Base-by-base conservation (phyloP, 2,888 invertebrate species). In the Cenopis cana region DNA sequence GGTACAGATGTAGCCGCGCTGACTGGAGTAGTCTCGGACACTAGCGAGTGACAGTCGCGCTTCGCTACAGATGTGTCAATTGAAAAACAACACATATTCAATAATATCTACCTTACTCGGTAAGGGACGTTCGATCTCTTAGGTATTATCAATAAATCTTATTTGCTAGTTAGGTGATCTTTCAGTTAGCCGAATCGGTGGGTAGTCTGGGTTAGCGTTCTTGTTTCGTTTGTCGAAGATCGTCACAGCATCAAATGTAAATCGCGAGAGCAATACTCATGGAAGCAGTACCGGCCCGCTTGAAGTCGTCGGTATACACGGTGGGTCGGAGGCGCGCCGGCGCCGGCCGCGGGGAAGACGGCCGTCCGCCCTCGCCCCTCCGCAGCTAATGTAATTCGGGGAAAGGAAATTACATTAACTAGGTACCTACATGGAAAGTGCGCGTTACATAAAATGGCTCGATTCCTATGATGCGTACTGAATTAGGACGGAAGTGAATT, bases 391-490 rank as follows among this genome's bases (percentile, higher is more conserved):
- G 91, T 89, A 89, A 90, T 85, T 81, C 83, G 84, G 90, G 92
- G 91, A 88, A 90, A 91, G 89, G 85, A 81, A 85, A 90, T 89
- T 90, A 90, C 92, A 91, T 89, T 87, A 89, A 86, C 89, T 88
- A 85, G 85, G 82, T 83, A 60, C 46, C 41, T 46, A 85, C 84
- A 82, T 83, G 88, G 86, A 83, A 85, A 89, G 89, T 90, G 92
- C 91, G 91, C 91, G 91, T 93, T 93, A 93, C 93, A 89, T 93
- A 93, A 93, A 93, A 93, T 93, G 93, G 93, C 93, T 93, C 93
- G 93, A 93, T 91, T 92, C 90, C 88, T 91, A 93, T 91, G 89
- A 92, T 91, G 93, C 93, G 84, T 92, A 91, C 91, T 93, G 93
- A 91, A 87, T 91, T 92, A 93, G 93, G 93, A 93, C 93, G 93